Conservation (phyloP, 1,140 invertebrate genomes). For the Polyergus mexicanus region DNA sequence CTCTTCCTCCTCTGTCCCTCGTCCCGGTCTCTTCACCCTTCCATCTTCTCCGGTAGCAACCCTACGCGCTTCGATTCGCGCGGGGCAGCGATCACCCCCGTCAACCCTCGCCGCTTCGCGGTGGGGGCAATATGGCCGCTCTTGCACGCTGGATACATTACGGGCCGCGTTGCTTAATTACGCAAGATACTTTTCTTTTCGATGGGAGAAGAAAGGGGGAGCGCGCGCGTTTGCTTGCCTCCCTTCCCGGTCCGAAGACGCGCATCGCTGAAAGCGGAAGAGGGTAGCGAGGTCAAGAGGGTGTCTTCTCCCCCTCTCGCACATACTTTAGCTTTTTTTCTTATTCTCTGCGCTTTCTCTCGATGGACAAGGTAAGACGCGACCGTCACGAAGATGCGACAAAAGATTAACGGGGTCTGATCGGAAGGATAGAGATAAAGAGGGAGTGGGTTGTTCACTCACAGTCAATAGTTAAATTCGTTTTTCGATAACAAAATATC, state of each 20-base stretch:
- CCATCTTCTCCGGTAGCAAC: slow-evolving; percentile 76
- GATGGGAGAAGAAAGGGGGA: slow-evolving; percentile 32
- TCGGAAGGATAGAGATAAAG: background rate
- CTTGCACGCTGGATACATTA: slow-evolving; percentile 79
- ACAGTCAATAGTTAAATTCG: background rate
- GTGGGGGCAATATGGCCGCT: slow-evolving; percentile 80
- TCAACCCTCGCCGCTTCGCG: slow-evolving; percentile 40
- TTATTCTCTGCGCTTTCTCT: background rate
- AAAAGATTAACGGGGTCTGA: slow-evolving; percentile 4
- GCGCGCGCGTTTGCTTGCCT: slow-evolving; percentile 44
- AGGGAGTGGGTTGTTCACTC: background rate
- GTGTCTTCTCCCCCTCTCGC: slow-evolving; percentile 40
- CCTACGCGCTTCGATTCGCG: slow-evolving; percentile 76
- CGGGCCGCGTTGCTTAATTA: slow-evolving; percentile 82
- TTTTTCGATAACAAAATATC: background rate
- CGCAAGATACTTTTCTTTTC: slow-evolving; percentile 79
- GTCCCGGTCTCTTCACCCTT: slow-evolving; percentile 68
- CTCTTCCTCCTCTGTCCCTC: slow-evolving; percentile 27
- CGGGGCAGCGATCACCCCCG: slow-evolving; percentile 47
- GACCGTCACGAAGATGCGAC: background rate
- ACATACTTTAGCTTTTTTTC: slow-evolving; percentile 47
- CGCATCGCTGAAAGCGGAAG: slow-evolving; percentile 18
- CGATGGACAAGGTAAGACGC: background rate
- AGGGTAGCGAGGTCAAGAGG: slow-evolving; percentile 47
- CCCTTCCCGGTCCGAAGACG: background rate